Percentiles rank a stretch among this genome's conserved stretches.
Conservation (phyloP, 2,888 invertebrate species). For the Scaptomyza parva region DNA sequence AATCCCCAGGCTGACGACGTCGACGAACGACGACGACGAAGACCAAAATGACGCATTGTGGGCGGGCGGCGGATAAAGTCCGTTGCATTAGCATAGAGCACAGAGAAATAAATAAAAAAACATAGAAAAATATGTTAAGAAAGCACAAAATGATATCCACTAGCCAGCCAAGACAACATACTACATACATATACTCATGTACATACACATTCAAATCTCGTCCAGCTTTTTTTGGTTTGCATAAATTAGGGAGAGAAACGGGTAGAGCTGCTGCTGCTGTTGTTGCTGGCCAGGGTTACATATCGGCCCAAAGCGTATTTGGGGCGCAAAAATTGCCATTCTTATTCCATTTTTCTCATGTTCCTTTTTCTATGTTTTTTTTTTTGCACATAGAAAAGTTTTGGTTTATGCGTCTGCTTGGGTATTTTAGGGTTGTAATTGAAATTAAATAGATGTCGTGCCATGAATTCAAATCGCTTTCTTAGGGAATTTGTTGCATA, state of each 20-base stretch:
- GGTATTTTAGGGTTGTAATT: slow-evolving; percentile 78
- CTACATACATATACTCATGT: slow-evolving; percentile 10
- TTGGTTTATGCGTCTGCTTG: slow-evolving; percentile 76
- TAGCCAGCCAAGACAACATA: slow-evolving; percentile 21
- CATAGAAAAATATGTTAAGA: slow-evolving; percentile 75
- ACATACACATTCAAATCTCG: slow-evolving; percentile 61
- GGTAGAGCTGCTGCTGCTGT: slow-evolving; percentile 2
- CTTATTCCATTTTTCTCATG: slow-evolving; percentile 28
- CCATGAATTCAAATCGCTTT: slow-evolving; percentile 73
- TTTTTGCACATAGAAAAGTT: slow-evolving; percentile 54
- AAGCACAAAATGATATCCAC: slow-evolving; percentile 79
- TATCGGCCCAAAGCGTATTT: slow-evolving; percentile 47
- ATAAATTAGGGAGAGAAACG: slow-evolving; percentile 67
- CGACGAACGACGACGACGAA: slow-evolving; percentile 14
- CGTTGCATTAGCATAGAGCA: slow-evolving; percentile 49
- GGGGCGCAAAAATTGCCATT: slow-evolving; percentile 68
- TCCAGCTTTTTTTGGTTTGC: slow-evolving; percentile 71
- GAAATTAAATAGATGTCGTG: slow-evolving; percentile 81
- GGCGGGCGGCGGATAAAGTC: slow-evolving; percentile 35
- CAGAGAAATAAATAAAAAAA: neutral
- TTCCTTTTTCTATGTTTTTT: slow-evolving; percentile 4
- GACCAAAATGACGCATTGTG: slow-evolving; percentile 62
- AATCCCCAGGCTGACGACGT: slow-evolving; percentile 55
- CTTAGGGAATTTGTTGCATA: slow-evolving; percentile 34
- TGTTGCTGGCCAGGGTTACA: slow-evolving; percentile 3